Evolutionary conservation across 2,113 vertebrate genomes (phyloP).

Genomic region (Triplophysa siluroides): DNA sequence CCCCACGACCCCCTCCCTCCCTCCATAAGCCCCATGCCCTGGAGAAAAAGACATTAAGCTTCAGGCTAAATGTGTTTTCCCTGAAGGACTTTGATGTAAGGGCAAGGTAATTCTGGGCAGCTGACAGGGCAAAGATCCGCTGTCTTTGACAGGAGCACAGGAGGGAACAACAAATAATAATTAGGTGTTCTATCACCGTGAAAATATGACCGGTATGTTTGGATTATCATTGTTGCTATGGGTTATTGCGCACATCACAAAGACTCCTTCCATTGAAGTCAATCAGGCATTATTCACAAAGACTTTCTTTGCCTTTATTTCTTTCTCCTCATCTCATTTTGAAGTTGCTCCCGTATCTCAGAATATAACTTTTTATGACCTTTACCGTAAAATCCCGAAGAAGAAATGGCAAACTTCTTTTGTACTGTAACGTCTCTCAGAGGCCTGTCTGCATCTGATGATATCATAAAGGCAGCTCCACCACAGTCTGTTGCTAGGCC

Average conservation of each 20-base stretch:
- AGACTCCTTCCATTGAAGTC: slow-evolving; percentile 40
- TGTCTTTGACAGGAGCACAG: slow-evolving; percentile 40
- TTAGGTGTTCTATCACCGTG: slow-evolving; percentile 47
- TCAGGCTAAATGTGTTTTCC: slow-evolving; percentile 47
- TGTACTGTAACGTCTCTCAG: slow-evolving; percentile 31
- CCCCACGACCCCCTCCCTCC: slow-evolving; percentile 40
- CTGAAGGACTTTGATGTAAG: slow-evolving; percentile 53
- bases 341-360: slow-evolving; percentile 23
- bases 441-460: slow-evolving; percentile 43
- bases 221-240: slow-evolving; percentile 51
- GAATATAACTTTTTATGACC: slow-evolving; percentile 38
- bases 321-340: not conserved
- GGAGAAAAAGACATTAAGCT: slow-evolving; percentile 41
- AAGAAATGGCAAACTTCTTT: slow-evolving; percentile 39
- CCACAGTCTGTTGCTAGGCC: slow-evolving; percentile 34
- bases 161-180: slow-evolving; percentile 56
- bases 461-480: slow-evolving; percentile 45
- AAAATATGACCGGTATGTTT: slow-evolving; percentile 54
- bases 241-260: slow-evolving; percentile 38
- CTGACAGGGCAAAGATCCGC: slow-evolving; percentile 4
- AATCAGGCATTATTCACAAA: slow-evolving; percentile 28
- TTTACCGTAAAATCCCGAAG: slow-evolving; percentile 20
- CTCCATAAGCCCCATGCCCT: slow-evolving; percentile 42
- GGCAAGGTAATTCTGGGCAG: slow-evolving; percentile 46
- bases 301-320: not conserved